Conservation (phyloP, 1,140 invertebrate species). For the Prorops nasuta region DNA sequence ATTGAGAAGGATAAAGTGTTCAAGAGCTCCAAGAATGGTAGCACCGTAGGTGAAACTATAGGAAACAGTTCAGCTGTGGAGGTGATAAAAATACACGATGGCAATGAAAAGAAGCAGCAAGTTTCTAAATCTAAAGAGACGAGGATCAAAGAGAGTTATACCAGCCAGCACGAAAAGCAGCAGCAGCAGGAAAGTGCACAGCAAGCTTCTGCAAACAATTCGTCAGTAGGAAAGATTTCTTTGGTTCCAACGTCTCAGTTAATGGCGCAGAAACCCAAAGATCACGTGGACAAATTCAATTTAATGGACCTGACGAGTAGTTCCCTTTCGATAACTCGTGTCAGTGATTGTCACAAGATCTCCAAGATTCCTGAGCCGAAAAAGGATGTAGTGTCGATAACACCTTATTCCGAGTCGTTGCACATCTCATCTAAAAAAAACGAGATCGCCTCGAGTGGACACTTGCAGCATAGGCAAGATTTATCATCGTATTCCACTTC, state of each 20-base stretch:
- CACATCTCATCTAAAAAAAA: constrained; percentile 18
- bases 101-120: constrained; percentile 31
- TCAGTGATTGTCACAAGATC: constrained; percentile 40
- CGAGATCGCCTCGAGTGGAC: constrained; percentile 25
- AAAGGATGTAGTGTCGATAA: constrained; percentile 50
- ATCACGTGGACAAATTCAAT: constrained; percentile 39
- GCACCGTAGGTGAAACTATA: background rate
- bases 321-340: constrained; percentile 48
- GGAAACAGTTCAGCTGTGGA: background rate
- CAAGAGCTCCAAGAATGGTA: no score
- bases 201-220: constrained; percentile 15
- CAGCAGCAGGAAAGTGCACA: constrained; percentile 16
- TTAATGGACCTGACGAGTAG: constrained; percentile 40
- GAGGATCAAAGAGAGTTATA: constrained; percentile 16
- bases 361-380: constrained; percentile 35
- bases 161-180: constrained; percentile 7
- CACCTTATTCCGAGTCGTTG: constrained; percentile 34
- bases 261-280: constrained; percentile 39
- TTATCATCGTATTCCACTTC: constrained; percentile 16
- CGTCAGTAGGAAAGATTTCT: constrained; percentile 36
- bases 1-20: no score
- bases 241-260: constrained; percentile 41
- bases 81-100: constrained; percentile 28
- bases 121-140: constrained; percentile 37
- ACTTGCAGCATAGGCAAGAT: constrained; percentile 28